Evolutionary conservation across 1,140 invertebrate species (phyloP).

Genomic region (Trichogramma pretiosum): DNA sequence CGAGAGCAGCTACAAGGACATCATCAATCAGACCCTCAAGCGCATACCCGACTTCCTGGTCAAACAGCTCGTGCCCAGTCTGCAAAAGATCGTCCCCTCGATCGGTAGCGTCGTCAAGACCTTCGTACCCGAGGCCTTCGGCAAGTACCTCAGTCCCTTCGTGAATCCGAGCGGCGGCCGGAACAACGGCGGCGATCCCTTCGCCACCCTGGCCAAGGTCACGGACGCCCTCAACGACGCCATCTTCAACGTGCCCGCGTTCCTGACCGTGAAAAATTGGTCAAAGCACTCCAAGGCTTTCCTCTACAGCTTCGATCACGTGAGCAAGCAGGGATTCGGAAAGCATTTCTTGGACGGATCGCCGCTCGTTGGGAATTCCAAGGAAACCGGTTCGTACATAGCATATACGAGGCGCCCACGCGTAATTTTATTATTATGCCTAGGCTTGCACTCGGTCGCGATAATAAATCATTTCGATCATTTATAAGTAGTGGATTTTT

Average conservation of each 20-base stretch:
- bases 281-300: constrained; percentile 50
- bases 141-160: constrained; percentile 22
- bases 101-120: constrained; percentile 24
- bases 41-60: constrained; percentile 49
- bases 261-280: constrained; percentile 59
- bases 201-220: constrained; percentile 22
- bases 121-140: constrained; percentile 29
- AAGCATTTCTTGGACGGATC: constrained; percentile 54
- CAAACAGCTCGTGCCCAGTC: constrained; percentile 42
- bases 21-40: constrained; percentile 43
- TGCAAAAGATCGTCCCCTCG: constrained; percentile 31
- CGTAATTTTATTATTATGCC: too few relatives aligned
- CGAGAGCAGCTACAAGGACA: constrained; percentile 46
- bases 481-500: too few relatives aligned
- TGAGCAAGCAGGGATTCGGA: constrained; percentile 51
- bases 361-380: constrained; percentile 40
- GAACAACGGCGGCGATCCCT: neutral
- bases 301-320: constrained; percentile 66
- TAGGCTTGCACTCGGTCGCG: too few relatives aligned
- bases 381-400: constrained; percentile 2
- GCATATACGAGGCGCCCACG: neutral
- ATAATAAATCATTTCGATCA: too few relatives aligned
- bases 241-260: constrained; percentile 64
- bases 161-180: neutral
- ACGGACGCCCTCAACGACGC: constrained; percentile 52